Evolutionary conservation across 2,797 vertebrate species (phyloP).

Genomic region (Onychomys torridus): DNA sequence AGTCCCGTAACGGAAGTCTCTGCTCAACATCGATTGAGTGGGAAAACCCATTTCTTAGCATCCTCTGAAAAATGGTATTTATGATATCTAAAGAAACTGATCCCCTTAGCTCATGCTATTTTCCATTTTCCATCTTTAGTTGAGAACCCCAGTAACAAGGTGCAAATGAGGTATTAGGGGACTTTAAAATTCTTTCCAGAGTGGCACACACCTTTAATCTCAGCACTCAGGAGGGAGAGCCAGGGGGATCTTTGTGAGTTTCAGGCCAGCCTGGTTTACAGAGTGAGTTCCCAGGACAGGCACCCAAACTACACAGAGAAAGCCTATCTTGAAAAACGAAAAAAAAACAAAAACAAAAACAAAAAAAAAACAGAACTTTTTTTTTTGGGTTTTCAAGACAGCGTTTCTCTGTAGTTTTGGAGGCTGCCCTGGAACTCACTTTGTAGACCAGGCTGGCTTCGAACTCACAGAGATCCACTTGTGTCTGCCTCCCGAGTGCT

Average conservation of each 20-base stretch:
- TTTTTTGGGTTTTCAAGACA: not conserved
- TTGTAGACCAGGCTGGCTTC: not conserved
- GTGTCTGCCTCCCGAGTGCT: not conserved
- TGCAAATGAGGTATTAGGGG: constrained; percentile 23
- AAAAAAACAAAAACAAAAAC: no score
- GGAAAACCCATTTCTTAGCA: constrained; percentile 10
- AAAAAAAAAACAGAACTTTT: no score
- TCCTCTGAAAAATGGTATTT: constrained; percentile 15
- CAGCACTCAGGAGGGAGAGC: no score
- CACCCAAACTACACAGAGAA: no score
- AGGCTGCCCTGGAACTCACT: not conserved
- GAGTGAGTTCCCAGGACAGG: no score
- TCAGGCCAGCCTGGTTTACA: no score
- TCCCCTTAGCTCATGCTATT: not conserved
- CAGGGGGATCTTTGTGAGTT: no score
- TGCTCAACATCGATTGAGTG: constrained; percentile 1
- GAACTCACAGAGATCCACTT: not conserved
- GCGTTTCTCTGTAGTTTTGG: not conserved
- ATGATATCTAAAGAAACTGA: constrained; percentile 34
- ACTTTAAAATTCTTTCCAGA: constrained; percentile 35
- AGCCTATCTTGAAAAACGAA: no score
- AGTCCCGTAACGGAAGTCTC: constrained; percentile 10
- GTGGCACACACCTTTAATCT: no score
- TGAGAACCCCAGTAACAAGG: not conserved
- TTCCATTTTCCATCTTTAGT: constrained; percentile 54